phyloP scores from a whole-genome alignment of 2,888 invertebrate genomes.

The Pachymerium ferrugineum region DNA sequence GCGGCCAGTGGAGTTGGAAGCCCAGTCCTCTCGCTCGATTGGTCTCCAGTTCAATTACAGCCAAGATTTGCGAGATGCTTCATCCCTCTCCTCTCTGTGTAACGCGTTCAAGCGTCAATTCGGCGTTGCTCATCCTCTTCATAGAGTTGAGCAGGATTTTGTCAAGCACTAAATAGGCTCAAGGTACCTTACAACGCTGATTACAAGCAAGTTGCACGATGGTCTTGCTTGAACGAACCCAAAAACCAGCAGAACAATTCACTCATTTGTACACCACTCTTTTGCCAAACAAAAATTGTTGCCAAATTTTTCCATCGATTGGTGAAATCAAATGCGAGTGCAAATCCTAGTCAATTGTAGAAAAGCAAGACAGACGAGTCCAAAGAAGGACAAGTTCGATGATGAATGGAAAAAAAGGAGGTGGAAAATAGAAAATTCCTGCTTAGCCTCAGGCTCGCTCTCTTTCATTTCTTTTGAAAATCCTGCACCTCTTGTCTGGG shows the following conservation, averaged over 20 bases:
- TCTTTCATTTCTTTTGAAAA: too few relatives aligned
- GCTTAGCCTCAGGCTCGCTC: neutral
- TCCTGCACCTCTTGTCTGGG: neutral
- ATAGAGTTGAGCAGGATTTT: constrained; percentile 27
- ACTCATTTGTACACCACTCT: neutral
- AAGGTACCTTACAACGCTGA: constrained; percentile 22
- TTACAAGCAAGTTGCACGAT: constrained; percentile 18
- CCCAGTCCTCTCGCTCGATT: constrained; percentile 9
- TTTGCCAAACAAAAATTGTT: constrained; percentile 5
- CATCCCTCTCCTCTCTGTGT: neutral
- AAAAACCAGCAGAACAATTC: constrained; percentile 17
- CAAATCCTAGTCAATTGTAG: constrained; percentile 24
- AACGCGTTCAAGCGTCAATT: constrained; percentile 14
- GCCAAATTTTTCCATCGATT: constrained; percentile 24
- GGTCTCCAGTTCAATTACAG: constrained; percentile 23
- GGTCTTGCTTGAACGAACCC: neutral
- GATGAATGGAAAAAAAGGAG: neutral
- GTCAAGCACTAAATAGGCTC: constrained; percentile 27
- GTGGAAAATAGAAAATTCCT: neutral
- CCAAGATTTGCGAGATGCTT: constrained; percentile 19
- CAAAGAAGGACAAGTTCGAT: too few relatives aligned
- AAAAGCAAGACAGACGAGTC: too few relatives aligned
- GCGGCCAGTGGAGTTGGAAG: constrained; percentile 1
- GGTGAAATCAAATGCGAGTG: constrained; percentile 12
- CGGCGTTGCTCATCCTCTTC: constrained; percentile 27